Conservation (phyloP, 2,797 vertebrate genomes). For the Acanthornis magna region DNA sequence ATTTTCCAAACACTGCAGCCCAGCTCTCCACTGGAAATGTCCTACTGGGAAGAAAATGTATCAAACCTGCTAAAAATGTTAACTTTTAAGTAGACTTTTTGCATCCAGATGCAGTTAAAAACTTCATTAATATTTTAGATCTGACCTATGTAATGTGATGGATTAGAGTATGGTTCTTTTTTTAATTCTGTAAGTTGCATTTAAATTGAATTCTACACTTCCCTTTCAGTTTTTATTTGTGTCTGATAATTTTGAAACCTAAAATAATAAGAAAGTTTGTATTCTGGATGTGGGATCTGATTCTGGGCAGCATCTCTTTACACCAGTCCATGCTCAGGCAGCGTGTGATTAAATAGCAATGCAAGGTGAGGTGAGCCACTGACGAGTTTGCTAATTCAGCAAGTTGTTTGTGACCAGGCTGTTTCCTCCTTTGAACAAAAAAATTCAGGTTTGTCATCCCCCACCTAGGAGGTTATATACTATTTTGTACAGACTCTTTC, state of each 20-base stretch:
- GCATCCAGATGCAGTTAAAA: not conserved
- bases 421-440: not conserved
- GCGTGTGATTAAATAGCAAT: not conserved
- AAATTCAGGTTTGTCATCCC: accelerated
- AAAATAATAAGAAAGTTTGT: not conserved
- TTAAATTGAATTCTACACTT: not conserved
- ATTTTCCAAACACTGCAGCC: not conserved
- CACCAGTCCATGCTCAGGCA: not conserved
- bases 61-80: not conserved
- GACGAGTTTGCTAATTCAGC: not conserved
- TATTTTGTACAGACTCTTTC: not conserved
- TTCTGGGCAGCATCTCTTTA: not conserved
- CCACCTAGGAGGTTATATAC: not conserved
- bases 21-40: not conserved
- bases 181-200: not conserved
- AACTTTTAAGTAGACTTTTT: not conserved
- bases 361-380: not conserved
- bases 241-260: not conserved
- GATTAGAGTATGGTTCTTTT: not conserved
- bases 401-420: not conserved
- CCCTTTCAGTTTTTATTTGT: not conserved
- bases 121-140: not conserved
- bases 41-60: not conserved
- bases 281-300: not conserved
- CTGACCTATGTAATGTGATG: not conserved